Evolutionary conservation across 2,888 invertebrate species (phyloP), one percentile per base, ranked within the genome.

Genomic region (Drosophila greeni): DNA sequence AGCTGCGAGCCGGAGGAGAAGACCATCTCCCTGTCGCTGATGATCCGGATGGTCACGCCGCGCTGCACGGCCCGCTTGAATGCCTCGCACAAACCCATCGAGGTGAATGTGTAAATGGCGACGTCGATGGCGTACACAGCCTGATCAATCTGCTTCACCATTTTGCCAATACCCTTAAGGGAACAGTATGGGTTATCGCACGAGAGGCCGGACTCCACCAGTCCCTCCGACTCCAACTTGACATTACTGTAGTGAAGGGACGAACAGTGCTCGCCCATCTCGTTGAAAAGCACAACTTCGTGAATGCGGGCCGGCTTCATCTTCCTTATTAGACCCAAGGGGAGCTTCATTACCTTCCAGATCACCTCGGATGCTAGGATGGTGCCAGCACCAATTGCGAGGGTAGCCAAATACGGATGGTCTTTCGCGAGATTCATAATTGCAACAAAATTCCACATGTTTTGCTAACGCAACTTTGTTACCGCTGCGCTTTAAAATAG

Each of bases 61-160:
- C 87, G 85, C 6, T 61, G 43, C 3, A 78, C 12, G 0, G 87
- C 87, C 7, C 76, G 76, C 16, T 56, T 18, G 0, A 88, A 49
- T 0, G 86, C 82, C 0, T 66, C 33, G 33, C 66, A 59, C 2
- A 87, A 12, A 5, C 72, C 67, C 2, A 40, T 1, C 5, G 80
- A 72, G 1, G 87, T 86, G 37, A 88, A 84, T 3, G 84, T 86
- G 34, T 87, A 88, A 61, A 88, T 87, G 8, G 87, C 85, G n/a
- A 87, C 51, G 59, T 88, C 88, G 12, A 88, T 85, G 12, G 77
- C 75, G 62, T 85, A 81, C 42, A 80, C 66, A 0, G 87, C 84
- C 23, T 70, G 53, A 49, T 88, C 76, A 11, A 88, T 80, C 9
- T 73, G 70, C 6, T 69, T 31, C 11, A 78, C 57, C 4, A 88